A percentile compares a stretch with the other conserved stretches of the same genome.
These are phyloP conservation scores for Sapajus apella DNA, from an alignment of 2,113 vertebrate species.

Conservation along the genomic window DNA sequence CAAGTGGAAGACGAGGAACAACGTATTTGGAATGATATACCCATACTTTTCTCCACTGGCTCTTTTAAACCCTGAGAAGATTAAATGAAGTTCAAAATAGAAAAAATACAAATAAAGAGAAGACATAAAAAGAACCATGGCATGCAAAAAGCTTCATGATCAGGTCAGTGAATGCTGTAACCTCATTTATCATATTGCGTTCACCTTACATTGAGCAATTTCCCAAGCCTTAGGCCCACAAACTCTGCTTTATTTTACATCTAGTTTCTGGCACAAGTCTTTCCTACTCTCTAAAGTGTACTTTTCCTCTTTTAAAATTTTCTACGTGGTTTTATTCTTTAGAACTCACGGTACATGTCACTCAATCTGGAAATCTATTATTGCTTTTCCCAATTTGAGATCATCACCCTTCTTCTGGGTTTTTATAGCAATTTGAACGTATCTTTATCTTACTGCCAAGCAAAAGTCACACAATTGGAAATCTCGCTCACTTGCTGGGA, in stretches of 20 bases:
- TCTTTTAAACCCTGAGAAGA: background rate
- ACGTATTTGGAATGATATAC: background rate
- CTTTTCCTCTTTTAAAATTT: background rate
- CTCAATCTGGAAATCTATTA: background rate
- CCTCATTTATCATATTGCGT: background rate
- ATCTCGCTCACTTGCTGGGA: background rate
- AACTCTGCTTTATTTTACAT: background rate
- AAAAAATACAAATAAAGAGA: background rate
- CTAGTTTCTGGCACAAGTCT: background rate
- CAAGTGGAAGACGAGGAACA: background rate
- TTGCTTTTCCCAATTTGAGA: background rate
- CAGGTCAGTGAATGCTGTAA: fast-evolving
- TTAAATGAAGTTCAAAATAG: background rate
- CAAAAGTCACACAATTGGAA: background rate
- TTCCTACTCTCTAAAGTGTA: background rate
- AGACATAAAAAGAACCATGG: background rate
- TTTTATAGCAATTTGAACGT: background rate
- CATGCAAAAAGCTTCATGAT: background rate
- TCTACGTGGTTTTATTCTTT: background rate
- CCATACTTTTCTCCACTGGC: background rate
- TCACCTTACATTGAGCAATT: too few relatives aligned
- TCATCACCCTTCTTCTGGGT: background rate
- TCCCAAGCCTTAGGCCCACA: too few relatives aligned
- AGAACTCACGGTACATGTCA: background rate
- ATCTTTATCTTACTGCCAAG: background rate